Percentiles rank a stretch among this genome's conserved stretches.
Conservation (phyloP, 1,140 invertebrate species). For the Drosophila sp. region DNA sequence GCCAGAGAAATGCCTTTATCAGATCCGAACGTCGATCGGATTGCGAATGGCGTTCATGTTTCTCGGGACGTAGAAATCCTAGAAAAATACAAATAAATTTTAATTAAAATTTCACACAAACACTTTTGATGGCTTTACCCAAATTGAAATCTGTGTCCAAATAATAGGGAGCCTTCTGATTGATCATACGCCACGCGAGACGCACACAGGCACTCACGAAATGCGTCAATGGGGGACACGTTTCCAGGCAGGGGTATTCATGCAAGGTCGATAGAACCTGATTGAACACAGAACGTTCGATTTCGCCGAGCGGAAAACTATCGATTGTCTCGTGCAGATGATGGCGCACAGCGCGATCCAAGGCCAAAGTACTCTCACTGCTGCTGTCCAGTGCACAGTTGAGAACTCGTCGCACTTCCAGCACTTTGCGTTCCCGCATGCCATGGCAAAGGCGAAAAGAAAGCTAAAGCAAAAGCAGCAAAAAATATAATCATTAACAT, state of each 20-base stretch:
- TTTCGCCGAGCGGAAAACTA: conserved; percentile 85
- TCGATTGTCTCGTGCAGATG: conserved; percentile 84
- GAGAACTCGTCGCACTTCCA: conserved; percentile 84
- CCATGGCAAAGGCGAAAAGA: conserved; percentile 87
- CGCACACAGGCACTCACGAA: conserved; percentile 85
- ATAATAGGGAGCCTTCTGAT: conserved; percentile 85
- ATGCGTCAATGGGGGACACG: conserved; percentile 84
- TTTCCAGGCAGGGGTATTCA: conserved; percentile 86
- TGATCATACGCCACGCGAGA: conserved; percentile 85
- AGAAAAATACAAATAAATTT: not conserved
- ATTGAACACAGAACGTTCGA: conserved; percentile 86
- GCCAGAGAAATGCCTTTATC: conserved; percentile 87
- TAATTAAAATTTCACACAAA: conserved; percentile 1
- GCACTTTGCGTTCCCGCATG: conserved; percentile 85
- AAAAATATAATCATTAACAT: conserved; percentile 32
- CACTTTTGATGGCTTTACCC: conserved; percentile 66
- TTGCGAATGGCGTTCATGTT: conserved; percentile 85
- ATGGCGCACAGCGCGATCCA: conserved; percentile 83
- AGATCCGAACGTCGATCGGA: conserved; percentile 85
- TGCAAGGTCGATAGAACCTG: conserved; percentile 86
- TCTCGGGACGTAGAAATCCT: conserved; percentile 83
- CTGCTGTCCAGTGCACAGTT: conserved; percentile 83
- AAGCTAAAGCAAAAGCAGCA: conserved; percentile 82
- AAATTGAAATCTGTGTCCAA: conserved; percentile 87
- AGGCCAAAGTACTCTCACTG: conserved; percentile 73